Percentiles rank a stretch among this genome's conserved stretches.
Conservation (phyloP, 1,140 invertebrate genomes). For the Galleria mellonella region DNA sequence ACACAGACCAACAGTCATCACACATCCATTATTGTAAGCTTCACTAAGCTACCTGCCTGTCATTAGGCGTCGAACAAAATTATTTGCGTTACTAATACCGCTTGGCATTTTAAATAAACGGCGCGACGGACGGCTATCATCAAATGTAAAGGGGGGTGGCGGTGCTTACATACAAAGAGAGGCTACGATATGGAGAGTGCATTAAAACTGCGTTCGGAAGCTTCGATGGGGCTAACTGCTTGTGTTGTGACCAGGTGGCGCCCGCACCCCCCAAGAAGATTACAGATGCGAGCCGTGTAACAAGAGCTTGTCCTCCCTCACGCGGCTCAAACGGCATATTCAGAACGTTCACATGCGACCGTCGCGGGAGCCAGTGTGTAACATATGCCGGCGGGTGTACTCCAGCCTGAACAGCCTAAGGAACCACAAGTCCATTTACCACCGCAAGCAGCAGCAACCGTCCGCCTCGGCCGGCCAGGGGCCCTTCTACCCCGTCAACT, state of each 20-base stretch:
- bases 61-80: conserved; percentile 39
- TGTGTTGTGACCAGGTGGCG: conserved; percentile 74
- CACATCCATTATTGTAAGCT: conserved; percentile 44
- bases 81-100: conserved; percentile 58
- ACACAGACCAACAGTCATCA: conserved; percentile 27
- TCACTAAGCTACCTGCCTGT: conserved; percentile 26
- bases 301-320: conserved; percentile 89
- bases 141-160: conserved; percentile 61
- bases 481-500: conserved; percentile 74
- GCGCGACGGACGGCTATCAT: conserved; percentile 58
- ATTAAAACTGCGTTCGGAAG: conserved; percentile 72
- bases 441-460: conserved; percentile 79
- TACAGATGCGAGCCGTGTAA: conserved; percentile 92
- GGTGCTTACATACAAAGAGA: conserved; percentile 59
- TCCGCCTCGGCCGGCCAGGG: conserved; percentile 40
- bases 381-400: conserved; percentile 91
- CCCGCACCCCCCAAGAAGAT: conserved; percentile 79
- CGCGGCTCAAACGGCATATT: conserved; percentile 88
- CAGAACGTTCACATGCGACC: conserved; percentile 91
- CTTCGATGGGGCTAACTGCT: conserved; percentile 69
- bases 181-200: conserved; percentile 67
- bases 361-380: conserved; percentile 89
- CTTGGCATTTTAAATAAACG: conserved; percentile 44
- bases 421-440: conserved; percentile 93
- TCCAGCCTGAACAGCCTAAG: conserved; percentile 90